Evolutionary conservation across 2,797 vertebrate genomes (phyloP), one percentile per base, ranked within the genome.

Genomic region (Tragopan temminckii): DNA sequence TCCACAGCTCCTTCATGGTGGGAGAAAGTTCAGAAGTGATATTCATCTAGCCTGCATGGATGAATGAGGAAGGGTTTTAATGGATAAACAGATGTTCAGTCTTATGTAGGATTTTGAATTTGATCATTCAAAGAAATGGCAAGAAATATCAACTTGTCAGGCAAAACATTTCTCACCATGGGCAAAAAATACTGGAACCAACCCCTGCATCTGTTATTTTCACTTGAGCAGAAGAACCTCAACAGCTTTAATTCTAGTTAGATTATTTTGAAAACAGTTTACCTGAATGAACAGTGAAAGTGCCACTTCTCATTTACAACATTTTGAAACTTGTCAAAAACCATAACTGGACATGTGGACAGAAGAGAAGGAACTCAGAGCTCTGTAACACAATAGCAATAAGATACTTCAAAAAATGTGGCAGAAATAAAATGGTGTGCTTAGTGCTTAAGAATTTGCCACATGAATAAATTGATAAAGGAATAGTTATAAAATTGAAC

Each of bases 1-100:
- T 48, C 57, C 38, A 52, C 21, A 25, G 20, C 13, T 82, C 36
- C 46, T 89, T 77, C 40, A 40, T 58, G 42, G 58, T 57, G 70
- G 83, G 86, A 72, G 53, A 29, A 79, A 61, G n/a, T 74, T 94
- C 85, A 94, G 93, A 94, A 91, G 35, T 33, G 36, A 75, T 86
- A 61, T 8, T 50, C 5, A 58, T 27, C 42, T 21, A 68, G n/a
- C 53, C n/a, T 61, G 20, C 45, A 25, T 36, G 57, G 36, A 50
- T 79, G 68, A 90, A 91, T 1, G 7, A 57, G 10, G 17, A 78
- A 88, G 38, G 53, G 18, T 38, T 80, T 87, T 70, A 76, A 62
- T 64, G 31, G 23, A 71, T 85, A 80, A 92, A 80, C 46, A 94
- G 52, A 71, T 75, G 33, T 74, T 67, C 67, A 88, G 46, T 82